These are phyloP conservation scores for Epinotia nisella DNA, from an alignment of 2,888 invertebrate species.

Conservation along the genomic window DNA sequence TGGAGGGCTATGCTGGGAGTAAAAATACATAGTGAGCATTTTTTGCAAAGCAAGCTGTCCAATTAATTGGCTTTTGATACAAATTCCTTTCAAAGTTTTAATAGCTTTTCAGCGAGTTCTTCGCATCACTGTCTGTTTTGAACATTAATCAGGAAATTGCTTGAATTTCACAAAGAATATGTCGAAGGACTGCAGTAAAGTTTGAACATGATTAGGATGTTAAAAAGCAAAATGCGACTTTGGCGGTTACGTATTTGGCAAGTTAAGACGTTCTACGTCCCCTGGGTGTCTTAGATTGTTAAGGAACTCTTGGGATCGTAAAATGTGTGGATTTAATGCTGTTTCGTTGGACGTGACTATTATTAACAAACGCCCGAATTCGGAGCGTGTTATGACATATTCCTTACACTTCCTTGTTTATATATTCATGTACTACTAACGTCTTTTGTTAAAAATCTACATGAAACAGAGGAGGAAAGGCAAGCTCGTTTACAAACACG, in stretches of 20 bases:
- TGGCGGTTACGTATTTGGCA: not conserved
- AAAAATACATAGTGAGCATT: not conserved
- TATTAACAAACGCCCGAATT: not conserved
- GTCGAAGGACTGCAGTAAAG: conserved; percentile 8
- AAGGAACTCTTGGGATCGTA: conserved; percentile 17
- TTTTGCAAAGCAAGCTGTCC: not conserved
- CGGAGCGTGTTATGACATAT: not conserved
- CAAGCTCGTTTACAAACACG: no score
- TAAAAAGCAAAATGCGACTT: not conserved
- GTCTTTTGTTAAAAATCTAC: no score
- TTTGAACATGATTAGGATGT: conserved; percentile 15
- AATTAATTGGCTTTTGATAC: conserved; percentile 2
- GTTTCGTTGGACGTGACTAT: not conserved
- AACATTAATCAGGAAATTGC: conserved; percentile 19
- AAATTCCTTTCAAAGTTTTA: conserved; percentile 18
- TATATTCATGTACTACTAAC: no score
- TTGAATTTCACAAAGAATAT: conserved; percentile 2
- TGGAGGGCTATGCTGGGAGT: no score
- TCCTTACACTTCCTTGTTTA: no score
- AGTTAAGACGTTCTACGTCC: conserved; percentile 2
- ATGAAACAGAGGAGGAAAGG: no score
- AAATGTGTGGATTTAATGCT: conserved; percentile 20
- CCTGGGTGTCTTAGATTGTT: conserved; percentile 11
- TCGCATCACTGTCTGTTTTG: conserved; percentile 3
- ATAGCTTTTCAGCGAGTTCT: conserved; percentile 3